phyloP scores from a whole-genome alignment of 2,113 vertebrate genomes.

The Carassius auratus region DNA sequence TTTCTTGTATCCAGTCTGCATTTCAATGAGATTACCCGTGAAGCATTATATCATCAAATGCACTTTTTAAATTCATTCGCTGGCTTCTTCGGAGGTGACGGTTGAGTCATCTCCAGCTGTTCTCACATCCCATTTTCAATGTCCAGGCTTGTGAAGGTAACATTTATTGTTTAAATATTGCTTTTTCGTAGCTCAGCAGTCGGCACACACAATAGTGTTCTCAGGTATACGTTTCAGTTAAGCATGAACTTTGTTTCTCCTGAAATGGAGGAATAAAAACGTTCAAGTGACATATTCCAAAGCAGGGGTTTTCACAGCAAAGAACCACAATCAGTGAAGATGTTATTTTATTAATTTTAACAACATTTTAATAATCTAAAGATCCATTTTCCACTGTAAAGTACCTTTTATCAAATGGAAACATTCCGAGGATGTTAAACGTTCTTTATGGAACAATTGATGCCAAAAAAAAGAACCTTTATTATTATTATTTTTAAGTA shows the following conservation, averaged over 20 bases:
- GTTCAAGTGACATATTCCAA: background rate
- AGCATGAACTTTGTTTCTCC: background rate
- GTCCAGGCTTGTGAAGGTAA: background rate
- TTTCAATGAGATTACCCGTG: background rate
- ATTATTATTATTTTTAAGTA: background rate
- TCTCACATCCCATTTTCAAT: background rate
- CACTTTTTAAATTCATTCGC: background rate
- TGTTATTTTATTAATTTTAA: background rate
- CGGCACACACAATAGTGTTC: background rate
- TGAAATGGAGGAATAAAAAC: background rate
- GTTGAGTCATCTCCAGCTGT: conserved; percentile 1
- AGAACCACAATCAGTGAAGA: background rate
- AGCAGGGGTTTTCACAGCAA: background rate
- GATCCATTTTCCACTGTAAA: background rate
- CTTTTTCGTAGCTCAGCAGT: background rate
- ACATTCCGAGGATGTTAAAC: background rate
- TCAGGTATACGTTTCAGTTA: background rate
- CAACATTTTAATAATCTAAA: background rate
- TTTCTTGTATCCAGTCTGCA: background rate
- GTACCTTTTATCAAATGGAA: background rate
- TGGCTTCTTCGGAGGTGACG: background rate
- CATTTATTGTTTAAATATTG: background rate
- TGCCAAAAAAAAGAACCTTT: background rate
- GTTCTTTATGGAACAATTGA: background rate
- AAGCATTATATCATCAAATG: background rate